phyloP scores from a whole-genome alignment of 64 coral and sea anemone species.

The Platygyra sinensis region DNA sequence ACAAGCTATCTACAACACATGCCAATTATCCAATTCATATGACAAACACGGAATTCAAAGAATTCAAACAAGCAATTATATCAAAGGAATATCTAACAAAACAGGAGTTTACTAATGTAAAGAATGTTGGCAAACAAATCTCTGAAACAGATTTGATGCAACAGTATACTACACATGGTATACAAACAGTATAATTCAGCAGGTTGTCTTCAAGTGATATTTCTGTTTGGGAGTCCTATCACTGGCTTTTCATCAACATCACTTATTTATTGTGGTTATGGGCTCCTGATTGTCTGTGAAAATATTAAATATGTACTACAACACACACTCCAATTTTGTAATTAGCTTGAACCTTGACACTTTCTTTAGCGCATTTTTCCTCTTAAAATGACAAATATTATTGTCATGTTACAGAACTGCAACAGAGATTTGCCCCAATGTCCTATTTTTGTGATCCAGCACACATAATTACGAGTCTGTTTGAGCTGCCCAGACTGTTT shows the following conservation, averaged over 20 bases:
- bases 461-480: background rate
- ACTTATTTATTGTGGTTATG: background rate
- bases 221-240: background rate
- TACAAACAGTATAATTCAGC: background rate
- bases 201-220: background rate
- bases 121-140: conserved; percentile 25
- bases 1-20: conserved; percentile 13
- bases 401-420: background rate
- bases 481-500: background rate
- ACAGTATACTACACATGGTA: too few species aligned
- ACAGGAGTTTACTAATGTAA: background rate
- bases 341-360: conserved; percentile 31
- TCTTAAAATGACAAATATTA: conserved; percentile 11
- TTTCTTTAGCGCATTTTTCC: background rate
- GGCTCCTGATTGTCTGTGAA: background rate
- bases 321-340: background rate
- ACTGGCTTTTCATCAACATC: background rate
- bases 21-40: conserved; percentile 32
- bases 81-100: conserved; percentile 9
- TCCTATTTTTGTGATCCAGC: background rate
- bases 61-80: conserved; percentile 26
- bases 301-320: background rate
- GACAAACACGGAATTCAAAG: conserved; percentile 26
- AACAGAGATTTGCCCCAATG: background rate
- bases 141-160: background rate